Evolutionary conservation across 1,140 invertebrate genomes (phyloP).

Genomic region (Drosophila parvula): DNA sequence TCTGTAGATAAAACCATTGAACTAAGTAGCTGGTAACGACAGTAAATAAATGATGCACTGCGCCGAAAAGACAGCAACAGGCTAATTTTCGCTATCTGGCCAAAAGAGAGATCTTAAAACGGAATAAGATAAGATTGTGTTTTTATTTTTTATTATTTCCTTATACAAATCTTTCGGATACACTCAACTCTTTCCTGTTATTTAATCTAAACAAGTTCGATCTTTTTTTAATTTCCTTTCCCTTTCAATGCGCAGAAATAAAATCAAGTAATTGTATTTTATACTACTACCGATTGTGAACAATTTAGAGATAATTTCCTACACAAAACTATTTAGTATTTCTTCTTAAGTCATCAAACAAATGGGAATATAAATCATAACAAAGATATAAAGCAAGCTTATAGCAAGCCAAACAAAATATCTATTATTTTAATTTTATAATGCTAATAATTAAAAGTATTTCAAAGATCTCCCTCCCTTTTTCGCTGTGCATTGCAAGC

Average conservation of each 20-base stretch:
- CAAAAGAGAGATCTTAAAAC: not conserved
- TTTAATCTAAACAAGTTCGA: no score
- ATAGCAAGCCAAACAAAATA: no score
- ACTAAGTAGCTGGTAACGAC: conserved; percentile 43
- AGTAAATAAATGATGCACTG: conserved; percentile 36
- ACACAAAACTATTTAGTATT: no score
- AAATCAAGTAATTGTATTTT: not conserved
- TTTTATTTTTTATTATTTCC: no score
- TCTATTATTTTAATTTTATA: not conserved
- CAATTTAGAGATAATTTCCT: no score
- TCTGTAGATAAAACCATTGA: conserved; percentile 56
- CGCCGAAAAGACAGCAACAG: not conserved
- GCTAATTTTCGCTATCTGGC: not conserved
- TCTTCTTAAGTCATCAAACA: no score
- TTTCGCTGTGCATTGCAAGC: conserved; percentile 22
- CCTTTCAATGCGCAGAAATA: not conserved
- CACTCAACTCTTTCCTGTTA: not conserved
- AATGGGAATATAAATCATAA: no score
- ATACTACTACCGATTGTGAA: no score
- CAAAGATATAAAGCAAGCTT: no score
- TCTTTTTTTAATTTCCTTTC: not conserved
- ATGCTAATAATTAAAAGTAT: not conserved
- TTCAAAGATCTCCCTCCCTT: not conserved
- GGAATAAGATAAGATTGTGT: not conserved
- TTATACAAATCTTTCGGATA: not conserved